Base-by-base conservation (phyloP, 2,797 vertebrate species). In the Lophotriccus pileatus region DNA sequence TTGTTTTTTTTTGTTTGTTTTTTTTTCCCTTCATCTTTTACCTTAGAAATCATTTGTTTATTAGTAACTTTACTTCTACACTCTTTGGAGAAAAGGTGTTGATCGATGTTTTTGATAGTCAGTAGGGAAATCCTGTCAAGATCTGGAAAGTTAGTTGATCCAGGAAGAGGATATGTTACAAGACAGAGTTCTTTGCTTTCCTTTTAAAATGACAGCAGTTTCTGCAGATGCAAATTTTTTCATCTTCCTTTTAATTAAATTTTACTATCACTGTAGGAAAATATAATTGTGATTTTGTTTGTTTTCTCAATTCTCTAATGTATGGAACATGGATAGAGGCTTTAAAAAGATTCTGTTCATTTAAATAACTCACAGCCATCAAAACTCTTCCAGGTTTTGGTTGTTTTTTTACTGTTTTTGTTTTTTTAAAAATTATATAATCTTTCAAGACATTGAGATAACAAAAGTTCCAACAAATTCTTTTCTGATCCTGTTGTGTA, bases 221-320 rank as follows among this genome's bases (percentile, higher is more conserved):
- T 76, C 46, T 0, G 0, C 10, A 79, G 13, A 28, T 14, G 36
- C 0, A 43, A 47, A 22, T 23, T 19, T 75, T 66, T 63, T 74
- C 11, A 27, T 52, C 47, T 66, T 76, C 6, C 8, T 69, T 89
- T 66, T 39, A 30, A 13, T 67, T 84, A 67, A n/a, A 67, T 93
- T 70, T 69, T 80, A 5, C 44, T 39, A 9, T 34, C 19, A 46
- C n/a, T 63, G 1, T 5, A 58, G 17, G 28, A 53, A 62, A 81
- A 92, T 72, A 32, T 3, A 36, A 36, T 13, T 53, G 10, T 85
- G 22, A 17, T 78, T 75, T 73, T 81, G 53, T n/a, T 72, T 8
- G 16, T 39, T 68, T 92, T 86, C 36, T 78, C 43, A 58, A 7
- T 81, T 75, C 22, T 11, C 9, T 82, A 66, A 68, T 56, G 19